phyloP scores from a whole-genome alignment of 2,888 invertebrate species.

The Mylabris sibirica region DNA sequence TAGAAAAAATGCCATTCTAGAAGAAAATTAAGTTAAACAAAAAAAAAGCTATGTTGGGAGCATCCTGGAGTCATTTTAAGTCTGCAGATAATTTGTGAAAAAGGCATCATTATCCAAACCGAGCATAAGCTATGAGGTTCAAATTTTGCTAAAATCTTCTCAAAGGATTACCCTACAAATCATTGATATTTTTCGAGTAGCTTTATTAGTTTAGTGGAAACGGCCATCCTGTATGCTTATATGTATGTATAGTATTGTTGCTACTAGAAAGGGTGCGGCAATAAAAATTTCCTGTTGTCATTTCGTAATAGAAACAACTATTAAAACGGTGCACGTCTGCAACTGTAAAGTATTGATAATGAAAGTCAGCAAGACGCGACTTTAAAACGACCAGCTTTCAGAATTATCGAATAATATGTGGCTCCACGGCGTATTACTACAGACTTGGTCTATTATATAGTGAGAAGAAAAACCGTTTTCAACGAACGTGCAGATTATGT shows the following conservation, averaged over 20 bases:
- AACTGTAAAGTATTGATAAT: slow-evolving; percentile 11
- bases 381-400: slow-evolving; percentile 6
- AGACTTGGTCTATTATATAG: not conserved
- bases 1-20: no score
- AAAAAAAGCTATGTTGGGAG: no score
- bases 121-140: no score
- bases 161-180: no score
- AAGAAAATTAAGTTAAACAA: no score
- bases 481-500: slow-evolving; percentile 8
- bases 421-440: slow-evolving; percentile 5
- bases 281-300: slow-evolving; percentile 24
- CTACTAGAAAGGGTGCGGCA: not conserved
- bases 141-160: no score
- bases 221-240: no score
- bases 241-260: not conserved
- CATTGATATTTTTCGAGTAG: no score
- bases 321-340: slow-evolving; percentile 15
- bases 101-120: no score
- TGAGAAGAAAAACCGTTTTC: not conserved
- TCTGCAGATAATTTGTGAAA: no score
- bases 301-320: slow-evolving; percentile 23
- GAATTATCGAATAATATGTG: slow-evolving; percentile 13
- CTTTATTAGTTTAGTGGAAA: no score
- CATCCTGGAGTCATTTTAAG: no score
- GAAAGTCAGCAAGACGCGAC: slow-evolving; percentile 14